These are phyloP conservation scores for Telmatherina bonti DNA, from an alignment of 2,797 vertebrate species.

Conservation along the genomic window DNA sequence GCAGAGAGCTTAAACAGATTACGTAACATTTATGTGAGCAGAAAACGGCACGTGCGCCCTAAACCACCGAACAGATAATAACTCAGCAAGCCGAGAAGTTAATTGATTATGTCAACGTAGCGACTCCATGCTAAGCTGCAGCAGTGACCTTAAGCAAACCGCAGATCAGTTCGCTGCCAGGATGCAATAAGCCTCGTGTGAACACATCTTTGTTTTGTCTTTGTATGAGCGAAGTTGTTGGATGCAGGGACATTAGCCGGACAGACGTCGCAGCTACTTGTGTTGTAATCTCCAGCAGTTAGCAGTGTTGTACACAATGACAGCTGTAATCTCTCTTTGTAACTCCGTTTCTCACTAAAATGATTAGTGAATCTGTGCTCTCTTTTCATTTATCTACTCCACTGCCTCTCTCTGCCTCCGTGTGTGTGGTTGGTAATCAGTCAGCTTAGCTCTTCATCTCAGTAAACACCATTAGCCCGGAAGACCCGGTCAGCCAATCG, in stretches of 20 bases:
- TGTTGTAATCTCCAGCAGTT: constrained; percentile 42
- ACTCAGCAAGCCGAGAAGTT: no score
- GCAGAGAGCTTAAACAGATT: no score
- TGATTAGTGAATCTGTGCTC: constrained; percentile 51
- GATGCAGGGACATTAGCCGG: constrained; percentile 23
- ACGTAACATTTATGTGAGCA: no score
- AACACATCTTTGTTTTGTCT: constrained; percentile 1
- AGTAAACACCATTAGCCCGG: constrained; percentile 84
- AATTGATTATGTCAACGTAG: no score
- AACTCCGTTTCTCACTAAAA: constrained; percentile 60
- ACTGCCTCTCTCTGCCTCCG: constrained; percentile 28
- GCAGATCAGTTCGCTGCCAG: no score
- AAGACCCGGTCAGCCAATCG: constrained; percentile 80
- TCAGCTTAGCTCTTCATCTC: constrained; percentile 83
- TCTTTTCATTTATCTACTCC: constrained; percentile 52
- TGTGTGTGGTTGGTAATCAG: constrained; percentile 71
- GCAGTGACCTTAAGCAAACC: no score
- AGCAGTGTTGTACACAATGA: constrained; percentile 22
- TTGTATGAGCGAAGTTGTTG: not conserved
- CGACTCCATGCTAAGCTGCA: no score
- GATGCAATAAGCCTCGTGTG: no score
- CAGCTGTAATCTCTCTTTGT: constrained; percentile 61
- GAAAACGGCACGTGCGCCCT: no score
- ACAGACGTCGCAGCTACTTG: constrained; percentile 21
- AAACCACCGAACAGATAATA: no score